Conservation (phyloP, 2,797 vertebrate genomes). For the Sebastiscus tertius region DNA sequence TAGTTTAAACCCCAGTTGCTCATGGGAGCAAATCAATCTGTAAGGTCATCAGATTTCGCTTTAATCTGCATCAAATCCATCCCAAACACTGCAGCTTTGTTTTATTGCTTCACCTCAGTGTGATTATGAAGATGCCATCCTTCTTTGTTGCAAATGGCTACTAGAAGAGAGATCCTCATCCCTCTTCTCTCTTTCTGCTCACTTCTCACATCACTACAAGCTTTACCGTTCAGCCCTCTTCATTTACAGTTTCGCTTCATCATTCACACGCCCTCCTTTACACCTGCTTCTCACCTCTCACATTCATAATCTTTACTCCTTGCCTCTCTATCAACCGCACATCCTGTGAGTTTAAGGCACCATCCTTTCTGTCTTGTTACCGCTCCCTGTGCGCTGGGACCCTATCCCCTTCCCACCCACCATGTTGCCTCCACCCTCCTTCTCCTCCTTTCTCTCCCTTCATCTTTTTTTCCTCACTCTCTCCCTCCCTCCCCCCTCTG, state of each 20-base stretch:
- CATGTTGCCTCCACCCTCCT: not conserved
- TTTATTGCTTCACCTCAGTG: constrained; percentile 1
- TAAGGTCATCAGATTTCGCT: not conserved
- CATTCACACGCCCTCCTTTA: not conserved
- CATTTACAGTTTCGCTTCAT: not conserved
- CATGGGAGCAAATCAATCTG: not conserved
- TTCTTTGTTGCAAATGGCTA: constrained; percentile 31
- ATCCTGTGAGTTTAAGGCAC: constrained; percentile 3
- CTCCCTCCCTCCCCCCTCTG: not conserved
- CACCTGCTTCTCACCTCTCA: constrained; percentile 44
- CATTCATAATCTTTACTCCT: not conserved
- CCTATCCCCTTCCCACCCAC: constrained; percentile 13
- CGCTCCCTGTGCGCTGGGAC: constrained; percentile 9
- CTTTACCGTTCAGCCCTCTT: not conserved
- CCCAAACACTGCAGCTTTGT: not conserved
- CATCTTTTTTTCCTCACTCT: constrained; percentile 24
- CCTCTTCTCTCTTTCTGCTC: not conserved
- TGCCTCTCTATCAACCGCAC: not conserved
- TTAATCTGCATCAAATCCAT: not conserved
- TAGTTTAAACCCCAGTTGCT: not conserved
- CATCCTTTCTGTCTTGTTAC: constrained; percentile 16
- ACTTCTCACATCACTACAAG: not conserved
- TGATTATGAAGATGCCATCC: constrained; percentile 8
- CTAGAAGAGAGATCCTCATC: constrained; percentile 6
- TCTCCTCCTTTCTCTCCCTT: not conserved